Base-by-base conservation (phyloP, 2,797 vertebrate genomes). In the Oreochromis grahami region DNA sequence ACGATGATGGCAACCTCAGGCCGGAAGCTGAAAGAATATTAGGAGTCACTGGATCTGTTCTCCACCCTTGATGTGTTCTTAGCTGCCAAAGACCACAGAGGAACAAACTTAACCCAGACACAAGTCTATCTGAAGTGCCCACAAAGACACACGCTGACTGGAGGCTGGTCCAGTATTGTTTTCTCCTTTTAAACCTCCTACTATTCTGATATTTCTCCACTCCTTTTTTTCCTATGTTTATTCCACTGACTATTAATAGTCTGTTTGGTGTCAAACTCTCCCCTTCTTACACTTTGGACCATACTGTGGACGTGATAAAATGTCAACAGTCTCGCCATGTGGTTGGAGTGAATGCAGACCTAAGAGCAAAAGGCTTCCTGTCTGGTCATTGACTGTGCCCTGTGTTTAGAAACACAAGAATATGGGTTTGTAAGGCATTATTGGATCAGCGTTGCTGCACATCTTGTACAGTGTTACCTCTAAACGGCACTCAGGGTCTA, bases 81-180 rank as follows among this genome's bases (percentile, higher is more conserved):
- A 97, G 97, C 97, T 98, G 98, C 98, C 98, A 98, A 98, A 99
- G 98, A 98, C 90, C 91, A 94, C 87, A 91, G 94, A 91, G 91
- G 91, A 92, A 88, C 87, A 84, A 92, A 91, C 63, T 63, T 53
- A 89, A 87, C 84, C 72, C 65, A 91, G 81, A 87, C 85, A 79
- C 88, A 63, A 43, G 96, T 96, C 88, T 91, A 93, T 96, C 96
- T 96, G 96, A 97, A 98, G 98, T 98, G 97, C 97, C 97, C 97
- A 95, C 95, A 96, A 96, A 95, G 95, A 96, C 76, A 72, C 81
- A 84, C 76, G 38, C 78, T 83, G 86, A 84, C 87, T 80, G 89
- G 89, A 88, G 84, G 78, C 86, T 90, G 96, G 95, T 97, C 97
- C 96, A 92, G 85, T 87, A 88, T 78, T 82, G 58, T 79, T 79